Conservation (phyloP, 2,888 invertebrate genomes). For the Suillia variegata region DNA sequence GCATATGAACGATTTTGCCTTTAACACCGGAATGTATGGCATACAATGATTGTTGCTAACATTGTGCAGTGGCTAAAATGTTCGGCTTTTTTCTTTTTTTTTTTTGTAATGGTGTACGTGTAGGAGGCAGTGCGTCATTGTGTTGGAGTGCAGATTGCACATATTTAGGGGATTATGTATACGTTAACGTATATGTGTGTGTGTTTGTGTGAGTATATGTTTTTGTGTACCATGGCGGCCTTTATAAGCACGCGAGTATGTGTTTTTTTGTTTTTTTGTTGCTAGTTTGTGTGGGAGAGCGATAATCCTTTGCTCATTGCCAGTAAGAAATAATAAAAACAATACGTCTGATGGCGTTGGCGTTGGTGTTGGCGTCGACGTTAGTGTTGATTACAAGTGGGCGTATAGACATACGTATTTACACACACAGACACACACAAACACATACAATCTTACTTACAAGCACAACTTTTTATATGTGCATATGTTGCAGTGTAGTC, state of each 20-base stretch:
- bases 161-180: background rate
- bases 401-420: background rate
- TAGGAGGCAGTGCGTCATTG: background rate
- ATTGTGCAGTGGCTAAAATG: background rate
- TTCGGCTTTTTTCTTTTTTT: background rate
- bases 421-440: too few species aligned
- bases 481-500: too few species aligned
- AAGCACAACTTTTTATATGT: too few species aligned
- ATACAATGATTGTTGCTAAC: too few species aligned
- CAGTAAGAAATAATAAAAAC: background rate
- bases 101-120: background rate
- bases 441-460: too few species aligned
- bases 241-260: too few species aligned
- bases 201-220: background rate
- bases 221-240: background rate
- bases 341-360: too few species aligned
- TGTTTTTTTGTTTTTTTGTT: too few species aligned
- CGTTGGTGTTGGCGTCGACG: too few species aligned
- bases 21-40: too few species aligned
- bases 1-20: too few species aligned
- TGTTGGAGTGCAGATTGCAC: constrained; percentile 10
- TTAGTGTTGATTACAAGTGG: background rate
- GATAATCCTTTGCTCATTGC: background rate
- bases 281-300: background rate
- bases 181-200: background rate